phyloP scores from a whole-genome alignment of 2,797 vertebrate species.

The Okamejei kenojei region DNA sequence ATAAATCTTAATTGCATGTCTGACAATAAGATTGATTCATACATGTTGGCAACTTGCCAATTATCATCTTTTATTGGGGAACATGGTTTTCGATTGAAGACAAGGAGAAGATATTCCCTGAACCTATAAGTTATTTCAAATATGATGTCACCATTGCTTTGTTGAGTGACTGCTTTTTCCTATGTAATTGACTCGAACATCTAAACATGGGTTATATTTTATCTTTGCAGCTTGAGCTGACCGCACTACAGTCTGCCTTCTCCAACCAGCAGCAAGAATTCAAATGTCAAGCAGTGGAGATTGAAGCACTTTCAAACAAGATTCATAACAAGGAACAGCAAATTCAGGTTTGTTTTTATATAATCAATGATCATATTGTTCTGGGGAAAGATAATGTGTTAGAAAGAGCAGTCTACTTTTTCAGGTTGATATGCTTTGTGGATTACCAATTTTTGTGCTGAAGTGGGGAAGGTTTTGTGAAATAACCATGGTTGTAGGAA shows the following conservation, averaged over 20 bases:
- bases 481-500: neutral
- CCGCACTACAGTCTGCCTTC: slow-evolving; percentile 65
- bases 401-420: neutral
- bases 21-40: neutral
- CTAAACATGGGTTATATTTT: neutral
- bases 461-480: neutral
- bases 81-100: neutral
- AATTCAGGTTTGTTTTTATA: slow-evolving; percentile 65
- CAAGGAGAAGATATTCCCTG: neutral
- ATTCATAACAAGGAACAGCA: slow-evolving; percentile 73
- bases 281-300: slow-evolving; percentile 60
- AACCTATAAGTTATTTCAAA: neutral
- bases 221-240: slow-evolving; percentile 64
- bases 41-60: neutral
- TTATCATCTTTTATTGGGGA: neutral
- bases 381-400: no score
- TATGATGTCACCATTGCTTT: neutral
- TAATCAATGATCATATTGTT: neutral
- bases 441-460: neutral
- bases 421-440: neutral
- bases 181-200: neutral
- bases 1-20: neutral
- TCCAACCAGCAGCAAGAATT: slow-evolving; percentile 60
- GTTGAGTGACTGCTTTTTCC: neutral
- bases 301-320: slow-evolving; percentile 67